Percentiles rank a stretch among this genome's conserved stretches.
phyloP scores from a whole-genome alignment of 2,113 vertebrate genomes.

The Vulpes lagopus region DNA sequence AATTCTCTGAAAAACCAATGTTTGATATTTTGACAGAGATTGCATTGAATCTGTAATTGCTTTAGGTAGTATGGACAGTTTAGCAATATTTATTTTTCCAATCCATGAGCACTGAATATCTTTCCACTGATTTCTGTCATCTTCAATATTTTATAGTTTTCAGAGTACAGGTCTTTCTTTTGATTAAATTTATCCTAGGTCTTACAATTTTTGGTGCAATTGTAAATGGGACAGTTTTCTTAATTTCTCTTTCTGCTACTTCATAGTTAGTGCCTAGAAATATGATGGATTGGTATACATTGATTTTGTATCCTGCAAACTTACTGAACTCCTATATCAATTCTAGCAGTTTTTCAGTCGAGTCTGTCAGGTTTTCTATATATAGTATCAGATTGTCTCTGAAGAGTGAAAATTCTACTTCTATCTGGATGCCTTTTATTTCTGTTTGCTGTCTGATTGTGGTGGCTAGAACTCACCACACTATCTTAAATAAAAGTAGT shows the following conservation, averaged over 20 bases:
- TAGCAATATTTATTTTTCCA: not conserved
- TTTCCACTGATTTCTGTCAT: not conserved
- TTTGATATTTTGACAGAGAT: not conserved
- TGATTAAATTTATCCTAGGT: not conserved
- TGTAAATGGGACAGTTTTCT: not conserved
- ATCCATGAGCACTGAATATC: not conserved
- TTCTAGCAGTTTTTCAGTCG: not conserved
- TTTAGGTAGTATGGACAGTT: not conserved
- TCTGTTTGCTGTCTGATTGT: not conserved
- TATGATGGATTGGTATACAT: not conserved
- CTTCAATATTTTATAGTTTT: not conserved
- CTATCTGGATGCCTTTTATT: not conserved
- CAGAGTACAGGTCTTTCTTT: not conserved
- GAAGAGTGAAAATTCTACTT: not conserved
- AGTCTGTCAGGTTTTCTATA: not conserved
- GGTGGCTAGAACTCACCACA: not conserved
- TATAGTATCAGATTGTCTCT: not conserved
- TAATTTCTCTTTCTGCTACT: not conserved
- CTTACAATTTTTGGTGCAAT: not conserved
- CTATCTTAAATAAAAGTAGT: not conserved
- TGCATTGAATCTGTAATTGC: not conserved
- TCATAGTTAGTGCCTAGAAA: not conserved
- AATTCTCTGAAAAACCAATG: not conserved
- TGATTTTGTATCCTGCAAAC: not conserved
- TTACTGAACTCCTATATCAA: not conserved